Evolutionary conservation across 2,113 vertebrate genomes (phyloP).

Genomic region (Ceyx margarethae): DNA sequence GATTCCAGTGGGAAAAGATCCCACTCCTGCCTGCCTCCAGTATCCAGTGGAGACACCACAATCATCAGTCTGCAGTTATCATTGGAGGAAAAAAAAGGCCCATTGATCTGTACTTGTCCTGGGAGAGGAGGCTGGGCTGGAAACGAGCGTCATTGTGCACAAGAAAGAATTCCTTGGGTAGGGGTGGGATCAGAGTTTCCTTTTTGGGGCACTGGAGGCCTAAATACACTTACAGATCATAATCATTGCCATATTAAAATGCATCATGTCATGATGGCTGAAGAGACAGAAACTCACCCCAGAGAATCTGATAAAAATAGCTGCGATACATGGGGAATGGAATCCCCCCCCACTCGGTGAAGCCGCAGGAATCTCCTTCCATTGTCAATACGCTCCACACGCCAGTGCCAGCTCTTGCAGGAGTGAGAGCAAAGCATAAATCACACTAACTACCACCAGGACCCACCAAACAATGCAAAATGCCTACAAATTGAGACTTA

Average conservation of each 20-base stretch:
- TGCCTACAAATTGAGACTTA: background rate
- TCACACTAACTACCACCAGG: slow-evolving; percentile 22
- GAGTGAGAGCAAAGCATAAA: slow-evolving; percentile 10
- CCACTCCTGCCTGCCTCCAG: background rate
- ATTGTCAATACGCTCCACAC: background rate
- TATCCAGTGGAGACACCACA: background rate
- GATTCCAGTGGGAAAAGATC: background rate
- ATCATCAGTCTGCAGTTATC: background rate
- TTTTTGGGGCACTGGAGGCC: background rate
- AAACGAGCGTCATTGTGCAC: background rate
- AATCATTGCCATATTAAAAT: background rate
- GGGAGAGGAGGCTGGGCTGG: background rate
- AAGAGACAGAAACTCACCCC: background rate
- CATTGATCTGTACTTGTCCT: background rate
- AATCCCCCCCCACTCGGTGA: background rate
- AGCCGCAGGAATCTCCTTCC: slow-evolving; percentile 33
- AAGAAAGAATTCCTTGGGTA: background rate
- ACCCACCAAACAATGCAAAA: slow-evolving; percentile 17
- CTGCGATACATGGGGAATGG: background rate
- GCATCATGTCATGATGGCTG: background rate
- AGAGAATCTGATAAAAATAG: slow-evolving; percentile 23
- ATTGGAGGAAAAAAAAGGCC: background rate
- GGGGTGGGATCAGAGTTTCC: background rate
- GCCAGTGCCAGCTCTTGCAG: background rate
- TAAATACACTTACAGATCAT: background rate